Evolutionary conservation across 2,797 vertebrate genomes (phyloP).

Genomic region (Aeoliscus strigatus): DNA sequence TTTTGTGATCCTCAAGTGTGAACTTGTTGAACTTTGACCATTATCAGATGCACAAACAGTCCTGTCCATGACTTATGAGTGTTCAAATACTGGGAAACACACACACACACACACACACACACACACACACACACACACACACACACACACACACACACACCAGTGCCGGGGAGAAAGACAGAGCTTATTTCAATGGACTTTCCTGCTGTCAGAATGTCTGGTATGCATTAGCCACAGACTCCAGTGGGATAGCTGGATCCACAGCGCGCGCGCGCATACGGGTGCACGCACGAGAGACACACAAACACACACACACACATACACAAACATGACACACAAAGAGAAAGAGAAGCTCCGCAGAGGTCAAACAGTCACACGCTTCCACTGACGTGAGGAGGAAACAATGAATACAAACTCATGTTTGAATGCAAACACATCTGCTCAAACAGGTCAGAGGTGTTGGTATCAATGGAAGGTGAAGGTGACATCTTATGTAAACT

Average conservation of each 20-base stretch:
- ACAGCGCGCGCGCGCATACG: conserved; percentile 62
- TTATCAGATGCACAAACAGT: conserved; percentile 54
- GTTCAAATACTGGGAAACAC: conserved; percentile 43
- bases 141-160: conserved; percentile 29
- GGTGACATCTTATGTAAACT: conserved; percentile 17
- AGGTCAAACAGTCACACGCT: conserved; percentile 36
- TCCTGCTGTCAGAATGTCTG: conserved; percentile 84
- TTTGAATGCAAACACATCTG: conserved; percentile 16
- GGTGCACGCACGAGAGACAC: conserved; percentile 31
- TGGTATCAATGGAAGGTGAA: no score
- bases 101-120: conserved; percentile 26
- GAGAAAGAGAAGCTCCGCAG: conserved; percentile 31
- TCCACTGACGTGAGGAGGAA: conserved; percentile 27
- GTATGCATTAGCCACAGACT: conserved; percentile 82
- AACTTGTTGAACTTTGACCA: conserved; percentile 62
- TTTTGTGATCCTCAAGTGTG: no score
- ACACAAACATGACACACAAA: conserved; percentile 6
- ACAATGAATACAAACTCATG: conserved; percentile 14
- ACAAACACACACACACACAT: conserved; percentile 14
- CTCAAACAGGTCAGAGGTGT: conserved; percentile 17
- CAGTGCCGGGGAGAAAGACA: conserved; percentile 55
- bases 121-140: conserved; percentile 21
- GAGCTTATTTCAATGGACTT: conserved; percentile 73
- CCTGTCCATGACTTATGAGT: conserved; percentile 63
- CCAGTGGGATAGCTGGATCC: conserved; percentile 77